These are phyloP conservation scores for Stictonetta naevosa DNA, from an alignment of 2,113 vertebrate species.

Conservation along the genomic window DNA sequence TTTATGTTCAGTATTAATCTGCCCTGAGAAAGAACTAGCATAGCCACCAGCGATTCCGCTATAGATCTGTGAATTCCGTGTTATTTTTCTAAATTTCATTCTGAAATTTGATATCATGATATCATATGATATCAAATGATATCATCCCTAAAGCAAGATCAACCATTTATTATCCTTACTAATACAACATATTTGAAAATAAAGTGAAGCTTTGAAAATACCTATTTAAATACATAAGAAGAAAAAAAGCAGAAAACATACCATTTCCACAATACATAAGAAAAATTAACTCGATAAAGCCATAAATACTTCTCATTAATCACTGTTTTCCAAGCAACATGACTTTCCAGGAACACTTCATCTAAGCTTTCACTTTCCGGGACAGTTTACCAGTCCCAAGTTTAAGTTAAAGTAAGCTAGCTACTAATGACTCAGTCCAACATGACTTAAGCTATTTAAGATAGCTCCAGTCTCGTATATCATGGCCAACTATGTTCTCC, in stretches of 20 bases:
- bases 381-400: neutral
- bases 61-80: neutral
- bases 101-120: neutral
- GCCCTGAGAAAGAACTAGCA: neutral
- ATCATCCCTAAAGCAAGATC: neutral
- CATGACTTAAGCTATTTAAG: neutral
- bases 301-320: neutral
- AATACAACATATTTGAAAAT: neutral
- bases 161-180: neutral
- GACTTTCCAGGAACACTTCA: neutral
- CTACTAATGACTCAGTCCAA: neutral
- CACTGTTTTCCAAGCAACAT: neutral
- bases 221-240: neutral
- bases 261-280: neutral
- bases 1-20: neutral
- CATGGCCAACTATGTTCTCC: neutral
- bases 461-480: neutral
- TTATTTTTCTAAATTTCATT: neutral
- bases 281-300: neutral
- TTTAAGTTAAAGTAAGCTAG: neutral
- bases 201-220: neutral
- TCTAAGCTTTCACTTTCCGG: neutral
- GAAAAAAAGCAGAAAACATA: neutral
- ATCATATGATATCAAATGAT: no score
- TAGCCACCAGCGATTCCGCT: neutral